Evolutionary conservation across 1,140 invertebrate genomes (phyloP), one percentile per base, ranked within the genome.

Genomic region (Bombus sylvicola): DNA sequence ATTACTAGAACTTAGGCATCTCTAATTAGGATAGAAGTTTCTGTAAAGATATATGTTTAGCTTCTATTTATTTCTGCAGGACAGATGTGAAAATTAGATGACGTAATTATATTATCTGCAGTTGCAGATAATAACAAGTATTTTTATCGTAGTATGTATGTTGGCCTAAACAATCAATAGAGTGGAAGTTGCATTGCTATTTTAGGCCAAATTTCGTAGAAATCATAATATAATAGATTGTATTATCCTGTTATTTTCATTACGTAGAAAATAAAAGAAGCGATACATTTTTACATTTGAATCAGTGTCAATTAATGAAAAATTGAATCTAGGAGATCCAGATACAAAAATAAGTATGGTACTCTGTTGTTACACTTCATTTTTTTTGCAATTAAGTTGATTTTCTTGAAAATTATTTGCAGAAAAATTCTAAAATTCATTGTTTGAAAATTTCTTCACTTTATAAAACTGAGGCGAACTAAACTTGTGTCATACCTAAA

Each of bases 101-200:
- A 75, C 31, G 31, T 82, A 83, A 83, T 89, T 89, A 82, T 69
- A 68, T 87, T 90, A 83, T 89, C 64, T 83, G 18, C 22, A 43
- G 59, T 64, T 47, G 18, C 13, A 81, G 41, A 87, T 80, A 83
- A 59, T 43, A 13, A 18, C 2, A 28, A 41, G 25, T 69, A 76
- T 59, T 64, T 18, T 34, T 53, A 31, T 37, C 8, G 28, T 69
- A 76, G 31, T 68, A 43, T 5, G 13, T 69, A 28, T 31, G 74
- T 85, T 78, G 62, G 34, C 13, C 34, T 71, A 83, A 53, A 59
- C 6, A 83, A 69, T 77, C n/a, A 47, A 39, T 53, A 66, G n/a
- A 77, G 37, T 71, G 15, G 39, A 28, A 47, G 41, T 47, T 25
- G 28, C 18, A 34, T 47, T 37, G 3, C 9, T 28, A 43, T 43